A percentile compares a stretch with the other conserved stretches of the same genome.
Evolutionary conservation across 2,113 vertebrate species (phyloP).

Genomic region (Mustelus asterias): DNA sequence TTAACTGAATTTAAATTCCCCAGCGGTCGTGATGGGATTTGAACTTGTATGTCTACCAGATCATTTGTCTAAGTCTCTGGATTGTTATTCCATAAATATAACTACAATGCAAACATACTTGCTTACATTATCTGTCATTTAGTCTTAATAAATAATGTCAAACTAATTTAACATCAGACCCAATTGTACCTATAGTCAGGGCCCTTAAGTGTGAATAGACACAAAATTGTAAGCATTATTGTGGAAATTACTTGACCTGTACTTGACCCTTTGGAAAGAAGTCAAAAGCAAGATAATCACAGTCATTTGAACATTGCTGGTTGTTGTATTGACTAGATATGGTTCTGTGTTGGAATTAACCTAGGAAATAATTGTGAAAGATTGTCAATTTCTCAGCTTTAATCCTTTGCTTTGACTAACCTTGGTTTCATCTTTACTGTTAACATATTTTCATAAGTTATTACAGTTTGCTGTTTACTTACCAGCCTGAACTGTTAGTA

Average conservation of each 20-base stretch:
- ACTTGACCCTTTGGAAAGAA: background rate
- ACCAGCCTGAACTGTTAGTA: background rate
- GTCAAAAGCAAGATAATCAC: background rate
- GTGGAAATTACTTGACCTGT: background rate
- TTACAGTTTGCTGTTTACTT: background rate
- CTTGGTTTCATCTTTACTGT: background rate
- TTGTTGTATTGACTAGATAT: background rate
- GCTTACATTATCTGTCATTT: background rate
- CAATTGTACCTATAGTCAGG: background rate
- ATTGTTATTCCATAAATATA: too few relatives aligned
- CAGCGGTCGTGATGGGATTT: too few relatives aligned
- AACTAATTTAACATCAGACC: background rate
- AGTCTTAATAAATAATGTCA: background rate
- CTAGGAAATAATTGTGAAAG: background rate
- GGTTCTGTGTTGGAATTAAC: background rate
- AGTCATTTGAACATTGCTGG: background rate
- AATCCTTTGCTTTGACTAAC: background rate
- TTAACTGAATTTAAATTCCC: too few relatives aligned
- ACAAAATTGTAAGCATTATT: background rate
- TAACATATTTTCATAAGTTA: background rate
- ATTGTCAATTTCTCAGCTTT: background rate
- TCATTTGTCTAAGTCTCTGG: too few relatives aligned
- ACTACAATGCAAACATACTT: too few relatives aligned
- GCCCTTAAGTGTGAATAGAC: background rate
- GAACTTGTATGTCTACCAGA: too few relatives aligned